Base-by-base conservation (phyloP, 1,140 invertebrate species). In the Cephus cinctus region DNA sequence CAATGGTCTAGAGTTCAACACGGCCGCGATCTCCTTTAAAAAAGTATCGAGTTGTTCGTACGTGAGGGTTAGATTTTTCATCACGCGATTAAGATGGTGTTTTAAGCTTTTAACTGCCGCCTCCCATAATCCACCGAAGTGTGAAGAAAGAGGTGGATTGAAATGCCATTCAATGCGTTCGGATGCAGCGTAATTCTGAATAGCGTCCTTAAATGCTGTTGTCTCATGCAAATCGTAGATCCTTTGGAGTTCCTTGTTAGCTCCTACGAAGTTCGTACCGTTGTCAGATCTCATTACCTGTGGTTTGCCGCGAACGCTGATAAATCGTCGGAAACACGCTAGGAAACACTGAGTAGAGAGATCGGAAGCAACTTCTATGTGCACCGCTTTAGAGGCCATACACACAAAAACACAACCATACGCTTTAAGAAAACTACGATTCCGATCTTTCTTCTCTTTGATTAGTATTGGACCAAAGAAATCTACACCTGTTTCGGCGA, bases 1-100 rank as follows among this genome's bases (percentile, higher is more conserved):
- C 0, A 67, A 34, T 0, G 64, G 62, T 14, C 63, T n/a, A 3
- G 48, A 59, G 38, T 63, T 63, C 2, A 60, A 14, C 11, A 22
- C 11, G 16, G 40, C 54, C 45, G 52, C 51, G 9, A 52, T 52
- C 32, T 31, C 19, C 0, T 35, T 20, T 0, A 45, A 11, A 4
- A 60, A 18, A 0, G 56, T 63, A 16, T n/a, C 20, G 3, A 50
- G 8, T 49, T 57, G 45, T 41, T 59, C 54, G 34, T 20, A 42
- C 2, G 48, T 53, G 25, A 54, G 15, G 12, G 22, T 4, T 15
- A 18, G n/a, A 8, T 38, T n/a, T 22, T 47, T 45, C n/a, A 57
- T 9, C 4, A 55, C 38, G 0, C 27, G 14, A 8, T 22, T 19
- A 4, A 69, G 23, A 35, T 58, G 50, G 25, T 49, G 38, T 61